Evolutionary conservation across 2,113 vertebrate genomes (phyloP).

Genomic region (Symphodus melops): DNA sequence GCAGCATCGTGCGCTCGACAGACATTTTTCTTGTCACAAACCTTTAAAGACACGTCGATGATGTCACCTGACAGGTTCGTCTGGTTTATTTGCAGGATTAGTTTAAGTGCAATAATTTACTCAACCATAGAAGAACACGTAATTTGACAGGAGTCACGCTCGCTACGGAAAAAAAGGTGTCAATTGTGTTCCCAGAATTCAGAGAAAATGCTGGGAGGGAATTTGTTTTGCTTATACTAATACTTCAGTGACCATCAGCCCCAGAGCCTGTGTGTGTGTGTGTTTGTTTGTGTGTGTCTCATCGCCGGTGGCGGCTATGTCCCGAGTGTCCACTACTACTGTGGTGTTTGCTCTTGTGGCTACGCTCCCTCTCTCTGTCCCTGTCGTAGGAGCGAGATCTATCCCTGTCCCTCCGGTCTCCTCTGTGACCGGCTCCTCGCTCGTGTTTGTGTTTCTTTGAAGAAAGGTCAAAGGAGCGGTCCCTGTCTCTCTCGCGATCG

Average conservation of each 20-base stretch:
- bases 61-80: neutral
- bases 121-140: neutral
- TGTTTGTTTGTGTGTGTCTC: slow-evolving; percentile 55
- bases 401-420: slow-evolving; percentile 90
- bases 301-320: slow-evolving; percentile 93
- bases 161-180: neutral
- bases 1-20: neutral
- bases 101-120: neutral
- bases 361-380: slow-evolving; percentile 91
- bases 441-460: slow-evolving; percentile 97
- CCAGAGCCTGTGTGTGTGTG: slow-evolving; percentile 2
- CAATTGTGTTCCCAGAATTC: neutral
- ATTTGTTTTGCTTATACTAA: slow-evolving; percentile 1
- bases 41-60: neutral
- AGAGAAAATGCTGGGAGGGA: neutral
- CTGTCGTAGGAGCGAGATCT: slow-evolving; percentile 92
- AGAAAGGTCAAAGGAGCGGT: slow-evolving; percentile 84
- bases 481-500: slow-evolving; percentile 87
- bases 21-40: neutral
- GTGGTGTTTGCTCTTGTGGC: slow-evolving; percentile 97
- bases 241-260: slow-evolving; percentile 32
- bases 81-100: slow-evolving; percentile 2
- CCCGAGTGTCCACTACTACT: slow-evolving; percentile 89
- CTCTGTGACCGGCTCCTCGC: slow-evolving; percentile 84
- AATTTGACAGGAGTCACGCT: neutral